These are phyloP conservation scores for Tetragonisca angustula DNA, from an alignment of 2,888 invertebrate species.

Conservation along the genomic window DNA sequence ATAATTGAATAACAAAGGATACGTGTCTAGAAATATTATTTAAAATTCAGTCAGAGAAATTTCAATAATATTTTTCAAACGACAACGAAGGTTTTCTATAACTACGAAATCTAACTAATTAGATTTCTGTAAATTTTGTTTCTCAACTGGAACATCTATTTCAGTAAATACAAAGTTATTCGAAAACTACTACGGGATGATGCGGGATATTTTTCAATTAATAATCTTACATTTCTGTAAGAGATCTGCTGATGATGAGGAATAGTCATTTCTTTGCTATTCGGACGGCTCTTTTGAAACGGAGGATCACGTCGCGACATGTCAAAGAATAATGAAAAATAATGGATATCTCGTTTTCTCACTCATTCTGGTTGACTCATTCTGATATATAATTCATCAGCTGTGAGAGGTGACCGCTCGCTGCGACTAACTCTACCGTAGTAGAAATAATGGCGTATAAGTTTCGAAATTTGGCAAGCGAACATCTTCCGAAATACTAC, in stretches of 20 bases:
- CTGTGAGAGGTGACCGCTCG: background rate
- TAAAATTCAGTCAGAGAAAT: no score
- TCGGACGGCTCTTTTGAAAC: background rate
- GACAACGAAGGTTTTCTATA: no score
- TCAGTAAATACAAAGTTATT: background rate
- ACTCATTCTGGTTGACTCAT: background rate
- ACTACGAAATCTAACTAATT: no score
- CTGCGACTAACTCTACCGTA: background rate
- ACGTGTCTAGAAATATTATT: background rate
- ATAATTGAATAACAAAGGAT: background rate
- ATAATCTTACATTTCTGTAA: background rate
- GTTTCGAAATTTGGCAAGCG: constrained; percentile 25
- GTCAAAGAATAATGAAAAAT: background rate
- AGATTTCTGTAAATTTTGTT: no score
- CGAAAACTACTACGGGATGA: background rate
- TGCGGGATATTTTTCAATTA: background rate
- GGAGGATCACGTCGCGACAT: background rate
- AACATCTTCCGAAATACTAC: constrained; percentile 15
- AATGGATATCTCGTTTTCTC: background rate
- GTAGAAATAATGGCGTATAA: background rate
- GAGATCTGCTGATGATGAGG: background rate
- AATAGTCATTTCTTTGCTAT: background rate
- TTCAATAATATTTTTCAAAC: no score
- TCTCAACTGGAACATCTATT: no score
- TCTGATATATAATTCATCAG: background rate